phyloP scores from a whole-genome alignment of 2,797 vertebrate genomes.

The Phyllotis vaccarum region DNA sequence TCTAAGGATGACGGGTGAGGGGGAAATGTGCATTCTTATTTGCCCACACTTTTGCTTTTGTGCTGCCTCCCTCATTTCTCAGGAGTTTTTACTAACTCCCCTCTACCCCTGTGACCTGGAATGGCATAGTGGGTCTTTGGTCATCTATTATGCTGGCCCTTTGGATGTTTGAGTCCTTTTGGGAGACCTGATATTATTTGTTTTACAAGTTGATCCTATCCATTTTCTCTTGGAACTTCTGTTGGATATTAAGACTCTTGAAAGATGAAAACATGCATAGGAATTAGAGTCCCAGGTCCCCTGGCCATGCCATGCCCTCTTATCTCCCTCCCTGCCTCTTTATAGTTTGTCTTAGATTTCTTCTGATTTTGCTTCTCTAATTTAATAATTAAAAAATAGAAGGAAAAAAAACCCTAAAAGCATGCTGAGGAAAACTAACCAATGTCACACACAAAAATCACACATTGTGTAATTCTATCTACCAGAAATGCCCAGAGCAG shows the following conservation, averaged over 20 bases:
- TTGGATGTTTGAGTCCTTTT: neutral
- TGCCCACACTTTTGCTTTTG: neutral
- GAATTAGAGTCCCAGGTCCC: neutral
- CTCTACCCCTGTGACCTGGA: neutral
- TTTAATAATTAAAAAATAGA: conserved; percentile 9
- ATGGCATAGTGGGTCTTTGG: neutral
- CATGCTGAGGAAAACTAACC: neutral
- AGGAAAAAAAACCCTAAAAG: neutral
- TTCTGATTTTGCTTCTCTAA: neutral
- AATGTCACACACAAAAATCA: neutral
- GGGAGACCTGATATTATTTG: neutral
- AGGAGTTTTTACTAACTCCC: neutral
- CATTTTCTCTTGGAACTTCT: conserved; percentile 6
- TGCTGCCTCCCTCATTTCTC: neutral
- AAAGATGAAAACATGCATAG: neutral
- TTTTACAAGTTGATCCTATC: neutral
- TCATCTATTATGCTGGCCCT: neutral
- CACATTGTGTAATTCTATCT: no score
- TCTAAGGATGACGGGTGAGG: neutral
- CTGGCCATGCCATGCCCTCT: neutral
- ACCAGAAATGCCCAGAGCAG: neutral
- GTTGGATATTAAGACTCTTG: neutral
- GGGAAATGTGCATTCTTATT: neutral
- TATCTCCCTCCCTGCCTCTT: neutral
- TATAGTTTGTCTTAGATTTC: neutral